These are phyloP conservation scores for Sebastiscus albofasciatus DNA, from an alignment of 2,797 vertebrate species.

Conservation along the genomic window DNA sequence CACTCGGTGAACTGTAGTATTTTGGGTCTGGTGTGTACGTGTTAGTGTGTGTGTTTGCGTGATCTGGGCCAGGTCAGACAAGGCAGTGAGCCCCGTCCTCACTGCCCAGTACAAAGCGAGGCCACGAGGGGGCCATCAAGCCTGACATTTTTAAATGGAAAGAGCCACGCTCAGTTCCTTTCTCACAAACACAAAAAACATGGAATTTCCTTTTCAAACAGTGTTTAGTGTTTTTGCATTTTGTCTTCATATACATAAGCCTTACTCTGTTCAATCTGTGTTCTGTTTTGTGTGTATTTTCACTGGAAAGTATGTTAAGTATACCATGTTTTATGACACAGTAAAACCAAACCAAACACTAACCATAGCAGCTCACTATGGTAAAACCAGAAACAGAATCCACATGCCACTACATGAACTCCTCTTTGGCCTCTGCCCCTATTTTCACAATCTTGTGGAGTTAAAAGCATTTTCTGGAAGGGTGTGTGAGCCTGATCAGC, in stretches of 20 bases:
- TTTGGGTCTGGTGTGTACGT: constrained; percentile 16
- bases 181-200: constrained; percentile 17
- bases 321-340: background rate
- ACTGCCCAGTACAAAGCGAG: constrained; percentile 29
- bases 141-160: constrained; percentile 54
- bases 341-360: constrained; percentile 10
- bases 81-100: constrained; percentile 24
- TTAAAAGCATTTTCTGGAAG: constrained; percentile 48
- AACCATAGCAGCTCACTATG: background rate
- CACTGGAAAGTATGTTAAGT: background rate
- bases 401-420: constrained; percentile 61
- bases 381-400: constrained; percentile 41
- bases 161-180: constrained; percentile 1
- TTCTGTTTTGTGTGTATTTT: background rate
- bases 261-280: background rate
- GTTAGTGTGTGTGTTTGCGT: constrained; percentile 5
- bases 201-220: background rate
- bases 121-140: constrained; percentile 49
- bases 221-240: background rate
- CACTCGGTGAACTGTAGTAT: constrained; percentile 41
- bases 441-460: constrained; percentile 16
- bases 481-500: constrained; percentile 74
- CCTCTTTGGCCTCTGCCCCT: constrained; percentile 40
- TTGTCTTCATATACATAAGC: background rate
- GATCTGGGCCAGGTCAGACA: constrained; percentile 25